Evolutionary conservation across 2,888 invertebrate genomes (phyloP).

Genomic region (Itoplectis maculator): DNA sequence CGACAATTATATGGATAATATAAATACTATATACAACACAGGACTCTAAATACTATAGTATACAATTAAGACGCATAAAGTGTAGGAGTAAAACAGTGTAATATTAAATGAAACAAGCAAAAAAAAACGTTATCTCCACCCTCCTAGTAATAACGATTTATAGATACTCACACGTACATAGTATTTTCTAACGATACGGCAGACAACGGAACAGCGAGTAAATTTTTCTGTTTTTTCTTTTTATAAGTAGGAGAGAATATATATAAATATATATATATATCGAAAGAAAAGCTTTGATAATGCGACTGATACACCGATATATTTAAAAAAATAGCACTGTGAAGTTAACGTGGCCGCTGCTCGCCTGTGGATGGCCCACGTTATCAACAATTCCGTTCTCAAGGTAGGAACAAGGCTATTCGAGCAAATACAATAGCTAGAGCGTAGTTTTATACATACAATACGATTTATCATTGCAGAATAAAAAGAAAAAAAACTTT

Average conservation of each 20-base stretch:
- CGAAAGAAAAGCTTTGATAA: conserved; percentile 54
- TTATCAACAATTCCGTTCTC: conserved; percentile 71
- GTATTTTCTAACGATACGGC: conserved; percentile 73
- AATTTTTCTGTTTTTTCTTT: conserved; percentile 50
- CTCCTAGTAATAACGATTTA: conserved; percentile 59
- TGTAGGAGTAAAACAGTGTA: conserved; percentile 72
- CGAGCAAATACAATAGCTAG: conserved; percentile 66
- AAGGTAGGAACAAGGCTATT: conserved; percentile 74
- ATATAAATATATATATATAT: conserved; percentile 42
- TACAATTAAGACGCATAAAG: conserved; percentile 71
- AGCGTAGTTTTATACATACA: conserved; percentile 81
- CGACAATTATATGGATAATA: conserved; percentile 74
- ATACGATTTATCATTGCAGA: conserved; percentile 78
- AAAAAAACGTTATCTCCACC: conserved; percentile 71
- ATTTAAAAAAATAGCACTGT: conserved; percentile 61
- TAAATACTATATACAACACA: conserved; percentile 71
- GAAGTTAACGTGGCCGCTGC: conserved; percentile 40
- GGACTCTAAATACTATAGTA: conserved; percentile 69
- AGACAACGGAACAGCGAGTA: conserved; percentile 65
- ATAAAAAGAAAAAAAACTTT: conserved; percentile 81
- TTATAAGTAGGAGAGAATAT: conserved; percentile 51
- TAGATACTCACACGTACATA: conserved; percentile 75
- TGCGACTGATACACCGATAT: conserved; percentile 64
- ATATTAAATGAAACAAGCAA: conserved; percentile 74
- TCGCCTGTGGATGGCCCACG: conserved; percentile 32